phyloP scores from a whole-genome alignment of 2,888 invertebrate species.

The Phorcus lineatus region DNA sequence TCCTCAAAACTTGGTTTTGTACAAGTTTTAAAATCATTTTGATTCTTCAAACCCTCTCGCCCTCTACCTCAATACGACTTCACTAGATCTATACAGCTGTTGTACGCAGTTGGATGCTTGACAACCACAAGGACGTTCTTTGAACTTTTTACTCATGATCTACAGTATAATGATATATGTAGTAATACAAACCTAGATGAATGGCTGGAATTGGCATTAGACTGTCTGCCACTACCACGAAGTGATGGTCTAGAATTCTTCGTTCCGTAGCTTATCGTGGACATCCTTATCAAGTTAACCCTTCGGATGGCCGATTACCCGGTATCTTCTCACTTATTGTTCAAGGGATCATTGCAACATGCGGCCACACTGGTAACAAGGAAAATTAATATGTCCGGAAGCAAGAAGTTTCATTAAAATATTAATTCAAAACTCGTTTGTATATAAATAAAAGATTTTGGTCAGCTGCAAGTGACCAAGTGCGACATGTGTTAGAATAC shows the following conservation, averaged over 20 bases:
- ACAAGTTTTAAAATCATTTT: no score
- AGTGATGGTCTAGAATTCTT: slow-evolving; percentile 1
- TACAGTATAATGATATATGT: no score
- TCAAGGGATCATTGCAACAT: slow-evolving; percentile 17
- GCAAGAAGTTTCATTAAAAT: slow-evolving; percentile 11
- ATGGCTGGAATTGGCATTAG: slow-evolving; percentile 9
- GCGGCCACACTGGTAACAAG: not conserved
- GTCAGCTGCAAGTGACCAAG: slow-evolving; percentile 33
- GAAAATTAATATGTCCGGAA: not conserved
- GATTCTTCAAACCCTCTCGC: no score
- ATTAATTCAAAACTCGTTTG: slow-evolving; percentile 23
- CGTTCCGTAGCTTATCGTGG: slow-evolving; percentile 12
- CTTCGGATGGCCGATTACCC: not conserved
- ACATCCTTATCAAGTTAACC: slow-evolving; percentile 7
- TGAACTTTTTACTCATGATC: no score
- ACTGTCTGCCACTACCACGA: slow-evolving; percentile 21
- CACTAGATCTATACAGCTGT: no score
- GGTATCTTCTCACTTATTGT: not conserved
- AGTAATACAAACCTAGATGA: slow-evolving; percentile 8
- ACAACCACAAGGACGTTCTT: no score
- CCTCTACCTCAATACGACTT: no score
- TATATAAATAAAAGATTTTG: slow-evolving; percentile 31
- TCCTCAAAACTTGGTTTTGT: no score
- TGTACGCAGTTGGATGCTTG: no score
- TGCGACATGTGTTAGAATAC: slow-evolving; percentile 32